Conservation (phyloP, 2,888 invertebrate species). For the Hanleya hanleyi region DNA sequence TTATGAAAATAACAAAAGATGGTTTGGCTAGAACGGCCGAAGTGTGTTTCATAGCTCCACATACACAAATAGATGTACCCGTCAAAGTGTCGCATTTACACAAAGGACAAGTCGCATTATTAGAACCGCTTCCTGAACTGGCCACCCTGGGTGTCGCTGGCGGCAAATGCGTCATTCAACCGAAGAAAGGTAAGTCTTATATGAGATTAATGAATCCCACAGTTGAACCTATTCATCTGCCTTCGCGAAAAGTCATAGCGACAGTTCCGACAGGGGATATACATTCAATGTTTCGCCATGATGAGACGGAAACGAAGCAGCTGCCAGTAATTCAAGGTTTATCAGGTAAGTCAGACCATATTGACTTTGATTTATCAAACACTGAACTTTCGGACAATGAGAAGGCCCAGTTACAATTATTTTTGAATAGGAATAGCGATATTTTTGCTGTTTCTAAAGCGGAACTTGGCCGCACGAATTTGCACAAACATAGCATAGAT, state of each 20-base stretch:
- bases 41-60: not conserved
- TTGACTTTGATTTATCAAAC: not conserved
- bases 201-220: slow-evolving; percentile 24
- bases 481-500: slow-evolving; percentile 36
- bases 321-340: no score
- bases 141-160: slow-evolving; percentile 8
- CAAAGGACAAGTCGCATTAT: slow-evolving; percentile 6
- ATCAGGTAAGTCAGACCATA: not conserved
- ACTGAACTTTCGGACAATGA: not conserved
- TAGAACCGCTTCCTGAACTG: slow-evolving; percentile 18
- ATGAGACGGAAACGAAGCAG: no score
- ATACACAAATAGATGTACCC: slow-evolving; percentile 20
- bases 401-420: not conserved
- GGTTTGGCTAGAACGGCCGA: slow-evolving; percentile 15
- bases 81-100: slow-evolving; percentile 9
- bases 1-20: slow-evolving; percentile 16
- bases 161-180: slow-evolving; percentile 16
- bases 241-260: not conserved
- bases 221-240: not conserved
- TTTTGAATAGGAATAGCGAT: not conserved
- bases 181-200: slow-evolving; percentile 5
- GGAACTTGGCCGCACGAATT: slow-evolving; percentile 14
- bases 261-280: not conserved
- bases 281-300: no score
- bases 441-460: not conserved